phyloP scores from a whole-genome alignment of 1,140 invertebrate genomes.

The Eumaeus atala region DNA sequence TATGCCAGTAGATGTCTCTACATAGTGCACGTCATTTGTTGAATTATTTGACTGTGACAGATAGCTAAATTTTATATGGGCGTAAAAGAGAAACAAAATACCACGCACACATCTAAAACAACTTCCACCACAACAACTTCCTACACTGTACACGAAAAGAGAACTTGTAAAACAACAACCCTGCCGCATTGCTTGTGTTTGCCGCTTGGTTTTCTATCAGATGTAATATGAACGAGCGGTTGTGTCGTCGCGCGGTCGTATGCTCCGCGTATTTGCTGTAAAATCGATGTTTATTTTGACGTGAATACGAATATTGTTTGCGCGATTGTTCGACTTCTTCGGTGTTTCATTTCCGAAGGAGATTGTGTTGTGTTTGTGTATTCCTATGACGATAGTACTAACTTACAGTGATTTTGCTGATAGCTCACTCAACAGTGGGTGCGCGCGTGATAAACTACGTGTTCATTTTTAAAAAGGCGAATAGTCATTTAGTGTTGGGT shows the following conservation, averaged over 20 bases:
- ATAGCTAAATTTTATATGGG: slow-evolving; percentile 13
- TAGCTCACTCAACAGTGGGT: slow-evolving; percentile 69
- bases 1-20: slow-evolving; percentile 36
- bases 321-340: slow-evolving; percentile 65
- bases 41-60: slow-evolving; percentile 43
- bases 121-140: slow-evolving; percentile 42
- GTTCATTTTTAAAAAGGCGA: slow-evolving; percentile 58
- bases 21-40: slow-evolving; percentile 28
- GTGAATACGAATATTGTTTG: slow-evolving; percentile 69
- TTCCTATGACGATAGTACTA: slow-evolving; percentile 65
- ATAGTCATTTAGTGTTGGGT: slow-evolving; percentile 60
- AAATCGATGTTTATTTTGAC: slow-evolving; percentile 71
- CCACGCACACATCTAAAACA: slow-evolving; percentile 26
- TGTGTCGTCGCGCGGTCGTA: slow-evolving; percentile 62
- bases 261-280: slow-evolving; percentile 62
- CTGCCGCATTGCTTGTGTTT: slow-evolving; percentile 41
- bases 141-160: slow-evolving; percentile 69
- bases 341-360: slow-evolving; percentile 54
- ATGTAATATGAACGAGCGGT: slow-evolving; percentile 73
- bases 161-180: slow-evolving; percentile 74
- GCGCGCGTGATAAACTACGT: slow-evolving; percentile 68
- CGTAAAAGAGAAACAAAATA: slow-evolving; percentile 35
- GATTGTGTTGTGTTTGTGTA: slow-evolving; percentile 70
- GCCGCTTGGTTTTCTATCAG: slow-evolving; percentile 67
- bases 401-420: slow-evolving; percentile 68